Conservation (phyloP, 1,140 invertebrate species). For the Tachypleus tridentatus region DNA sequence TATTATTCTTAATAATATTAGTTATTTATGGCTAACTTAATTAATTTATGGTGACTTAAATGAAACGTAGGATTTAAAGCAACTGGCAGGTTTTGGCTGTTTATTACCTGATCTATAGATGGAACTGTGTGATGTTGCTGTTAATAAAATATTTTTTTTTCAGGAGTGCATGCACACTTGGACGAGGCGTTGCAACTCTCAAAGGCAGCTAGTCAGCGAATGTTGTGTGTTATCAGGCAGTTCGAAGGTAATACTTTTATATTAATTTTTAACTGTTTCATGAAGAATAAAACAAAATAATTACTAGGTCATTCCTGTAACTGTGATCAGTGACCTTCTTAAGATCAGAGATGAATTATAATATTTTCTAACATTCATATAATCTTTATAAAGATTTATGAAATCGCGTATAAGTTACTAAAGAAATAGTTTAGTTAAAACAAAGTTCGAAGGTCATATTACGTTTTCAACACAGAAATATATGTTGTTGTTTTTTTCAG, state of each 20-base stretch:
- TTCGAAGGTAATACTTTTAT: constrained; percentile 19
- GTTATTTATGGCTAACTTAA: not conserved
- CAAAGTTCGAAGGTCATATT: not conserved
- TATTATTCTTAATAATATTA: not conserved
- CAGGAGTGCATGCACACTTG: constrained; percentile 25
- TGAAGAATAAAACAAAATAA: not conserved
- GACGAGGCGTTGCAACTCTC: constrained; percentile 20
- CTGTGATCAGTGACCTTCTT: not conserved
- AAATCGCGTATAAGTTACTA: constrained; percentile 6
- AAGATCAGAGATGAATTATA: not conserved
- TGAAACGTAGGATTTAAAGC: not conserved
- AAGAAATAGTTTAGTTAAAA: not conserved
- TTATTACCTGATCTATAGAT: not conserved
- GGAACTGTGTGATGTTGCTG: not conserved
- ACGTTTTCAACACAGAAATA: too few relatives aligned
- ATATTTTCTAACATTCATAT: not conserved
- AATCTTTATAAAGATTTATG: not conserved
- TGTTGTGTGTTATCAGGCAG: constrained; percentile 20
- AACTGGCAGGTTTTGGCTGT: not conserved
- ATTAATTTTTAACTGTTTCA: constrained; percentile 1
- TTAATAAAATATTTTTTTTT: not conserved
- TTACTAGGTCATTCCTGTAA: not conserved
- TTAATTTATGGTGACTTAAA: not conserved
- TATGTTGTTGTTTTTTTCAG: too few relatives aligned
- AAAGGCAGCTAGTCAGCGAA: constrained; percentile 11